A percentile compares a stretch with the other conserved stretches of the same genome.
Evolutionary conservation across 2,797 vertebrate genomes (phyloP).

Genomic region (Mionectes olivaceus): DNA sequence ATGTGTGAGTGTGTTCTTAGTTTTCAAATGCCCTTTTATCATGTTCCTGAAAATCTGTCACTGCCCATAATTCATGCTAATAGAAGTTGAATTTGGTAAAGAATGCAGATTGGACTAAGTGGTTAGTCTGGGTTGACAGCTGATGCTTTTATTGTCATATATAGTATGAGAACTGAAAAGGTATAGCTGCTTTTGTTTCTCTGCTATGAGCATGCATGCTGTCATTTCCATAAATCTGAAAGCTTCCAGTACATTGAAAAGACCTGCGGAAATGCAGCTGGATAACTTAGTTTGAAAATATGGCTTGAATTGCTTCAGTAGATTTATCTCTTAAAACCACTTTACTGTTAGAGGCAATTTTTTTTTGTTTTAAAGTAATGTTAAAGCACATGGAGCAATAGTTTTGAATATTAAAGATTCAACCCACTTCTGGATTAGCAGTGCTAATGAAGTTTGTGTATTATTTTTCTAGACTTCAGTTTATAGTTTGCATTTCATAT

Average conservation of each 20-base stretch:
- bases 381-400: background rate
- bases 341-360: background rate
- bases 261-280: background rate
- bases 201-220: fast-evolving
- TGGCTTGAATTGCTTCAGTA: background rate
- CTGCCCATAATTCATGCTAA: background rate
- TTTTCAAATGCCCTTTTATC: background rate
- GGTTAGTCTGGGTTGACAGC: background rate
- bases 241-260: background rate
- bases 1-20: background rate
- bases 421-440: background rate
- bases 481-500: background rate
- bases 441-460: background rate
- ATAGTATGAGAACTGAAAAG: background rate
- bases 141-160: background rate
- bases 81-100: background rate
- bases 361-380: background rate
- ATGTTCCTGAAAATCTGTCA: background rate
- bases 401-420: background rate
- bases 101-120: background rate
- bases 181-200: background rate
- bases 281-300: background rate
- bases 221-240: background rate
- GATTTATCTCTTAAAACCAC: background rate
- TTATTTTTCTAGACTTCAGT: background rate